Evolutionary conservation across 2,797 vertebrate genomes (phyloP), one percentile per base, ranked within the genome.

Genomic region (Cuniculus paca): DNA sequence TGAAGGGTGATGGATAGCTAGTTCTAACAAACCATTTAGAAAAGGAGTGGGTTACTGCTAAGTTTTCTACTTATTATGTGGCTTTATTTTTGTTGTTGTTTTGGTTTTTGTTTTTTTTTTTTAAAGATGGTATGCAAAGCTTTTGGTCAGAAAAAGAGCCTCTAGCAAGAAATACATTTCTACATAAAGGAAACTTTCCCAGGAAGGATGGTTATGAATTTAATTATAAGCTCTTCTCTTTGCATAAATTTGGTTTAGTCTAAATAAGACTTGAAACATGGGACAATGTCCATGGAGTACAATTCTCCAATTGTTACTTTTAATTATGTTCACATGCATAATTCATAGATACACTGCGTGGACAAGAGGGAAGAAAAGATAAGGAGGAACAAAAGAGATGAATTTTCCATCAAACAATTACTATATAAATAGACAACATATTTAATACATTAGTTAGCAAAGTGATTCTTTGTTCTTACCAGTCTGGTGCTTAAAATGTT

Each of bases 321-420:
- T 98, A 98, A 98, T 98, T 98, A 96, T 63, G 70, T 97, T 97
- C 97, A 68, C 93, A 96, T 98, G 95, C 96, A 97, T 98, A 97
- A 98, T 98, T 98, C 96, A 98, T 97, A 98, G 97, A 97, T 97
- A 92, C 58, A 90, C 68, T 96, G 96, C 86, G 88, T 86, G 91
- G 96, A 95, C 11, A 88, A 97, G 96, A 97, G 77, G 72, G 56
- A 98, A 97, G 84, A 95, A 98, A 97, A 93, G 92, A 93, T 90
- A 97, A 97, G 97, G 96, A 50, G 94, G 80, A 97, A 97, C 77
- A 97, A 97, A 98, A 97, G 95, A 96, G 94, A 54, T 84, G 74
- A 97, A 97, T 98, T 97, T 92, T 97, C 97, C 79, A 97, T 91
- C 97, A 98, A 98, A 97, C 94, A 97, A 94, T 95, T 97, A 86